Conservation (phyloP, 2,797 vertebrate species). For the Tenualosa thibaudeaui region DNA sequence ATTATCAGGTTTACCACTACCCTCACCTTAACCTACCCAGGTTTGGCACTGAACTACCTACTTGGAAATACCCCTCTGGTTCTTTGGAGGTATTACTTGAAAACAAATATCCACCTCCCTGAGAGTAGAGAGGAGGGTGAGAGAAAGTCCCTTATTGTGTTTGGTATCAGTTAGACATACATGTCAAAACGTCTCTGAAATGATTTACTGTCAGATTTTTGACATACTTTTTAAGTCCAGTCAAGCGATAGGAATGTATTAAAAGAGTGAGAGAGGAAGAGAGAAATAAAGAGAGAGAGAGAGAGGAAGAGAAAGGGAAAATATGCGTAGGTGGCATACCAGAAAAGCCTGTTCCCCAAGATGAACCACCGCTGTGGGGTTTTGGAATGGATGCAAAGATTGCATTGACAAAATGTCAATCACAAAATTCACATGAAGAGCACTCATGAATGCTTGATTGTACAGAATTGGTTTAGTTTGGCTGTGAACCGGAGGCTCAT, state of each 20-base stretch:
- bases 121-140: neutral
- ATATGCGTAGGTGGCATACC: neutral
- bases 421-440: neutral
- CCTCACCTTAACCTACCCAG: too few species aligned
- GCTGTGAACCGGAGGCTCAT: neutral
- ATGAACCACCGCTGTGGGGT: neutral
- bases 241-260: neutral
- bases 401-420: neutral
- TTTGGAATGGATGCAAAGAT: neutral
- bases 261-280: neutral
- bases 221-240: neutral
- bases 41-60: too few species aligned
- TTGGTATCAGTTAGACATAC: neutral
- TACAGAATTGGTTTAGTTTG: neutral
- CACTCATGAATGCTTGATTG: neutral
- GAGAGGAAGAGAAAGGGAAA: neutral
- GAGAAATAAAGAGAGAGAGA: neutral
- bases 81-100: slow-evolving; percentile 25
- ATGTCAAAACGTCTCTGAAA: neutral
- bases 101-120: neutral
- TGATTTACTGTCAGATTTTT: neutral
- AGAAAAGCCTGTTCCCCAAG: slow-evolving; percentile 20
- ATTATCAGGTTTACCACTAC: too few species aligned
- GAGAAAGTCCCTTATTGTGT: too few species aligned
- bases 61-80: neutral